Percentiles rank a stretch among this genome's conserved stretches.
phyloP scores from a whole-genome alignment of 2,797 vertebrate genomes.

The Yasuhikotakia modesta region DNA sequence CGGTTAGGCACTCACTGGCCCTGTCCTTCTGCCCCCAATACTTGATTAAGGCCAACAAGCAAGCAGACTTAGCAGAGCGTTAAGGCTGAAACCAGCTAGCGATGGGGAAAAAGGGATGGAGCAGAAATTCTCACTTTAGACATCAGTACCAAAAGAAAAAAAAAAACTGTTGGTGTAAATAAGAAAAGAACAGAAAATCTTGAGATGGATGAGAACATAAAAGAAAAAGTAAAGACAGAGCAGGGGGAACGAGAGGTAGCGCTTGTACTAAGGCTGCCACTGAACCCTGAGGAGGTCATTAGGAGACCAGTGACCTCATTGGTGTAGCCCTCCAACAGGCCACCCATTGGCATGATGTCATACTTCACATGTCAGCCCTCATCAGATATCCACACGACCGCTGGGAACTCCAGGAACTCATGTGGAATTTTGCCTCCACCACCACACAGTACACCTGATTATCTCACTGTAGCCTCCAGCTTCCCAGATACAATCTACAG shows the following conservation, averaged over 20 bases:
- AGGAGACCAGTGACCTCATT: slow-evolving; percentile 71
- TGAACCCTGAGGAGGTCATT: slow-evolving; percentile 62
- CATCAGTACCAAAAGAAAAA: slow-evolving; percentile 42
- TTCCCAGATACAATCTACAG: slow-evolving; percentile 29
- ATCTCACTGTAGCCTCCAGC: slow-evolving; percentile 41
- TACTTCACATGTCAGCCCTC: slow-evolving; percentile 74
- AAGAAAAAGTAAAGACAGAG: neutral
- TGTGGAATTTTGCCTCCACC: slow-evolving; percentile 46
- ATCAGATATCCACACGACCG: slow-evolving; percentile 62
- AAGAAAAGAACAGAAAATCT: slow-evolving; percentile 17
- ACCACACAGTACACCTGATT: slow-evolving; percentile 38
- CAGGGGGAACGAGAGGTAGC: neutral
- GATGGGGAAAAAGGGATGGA: slow-evolving; percentile 1
- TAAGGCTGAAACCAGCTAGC: slow-evolving; percentile 49
- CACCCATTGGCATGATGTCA: slow-evolving; percentile 72
- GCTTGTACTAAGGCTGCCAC: neutral
- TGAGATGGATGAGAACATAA: neutral
- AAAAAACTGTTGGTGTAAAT: slow-evolving; percentile 22
- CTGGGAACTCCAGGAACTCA: slow-evolving; percentile 63
- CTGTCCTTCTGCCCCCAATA: slow-evolving; percentile 74
- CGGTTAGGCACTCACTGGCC: slow-evolving; percentile 75
- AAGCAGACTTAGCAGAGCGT: slow-evolving; percentile 59
- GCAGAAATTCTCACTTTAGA: slow-evolving; percentile 46
- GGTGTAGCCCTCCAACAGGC: slow-evolving; percentile 61
- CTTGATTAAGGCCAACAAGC: slow-evolving; percentile 74